Evolutionary conservation across 2,797 vertebrate genomes (phyloP).

Genomic region (Sebastes itinus): DNA sequence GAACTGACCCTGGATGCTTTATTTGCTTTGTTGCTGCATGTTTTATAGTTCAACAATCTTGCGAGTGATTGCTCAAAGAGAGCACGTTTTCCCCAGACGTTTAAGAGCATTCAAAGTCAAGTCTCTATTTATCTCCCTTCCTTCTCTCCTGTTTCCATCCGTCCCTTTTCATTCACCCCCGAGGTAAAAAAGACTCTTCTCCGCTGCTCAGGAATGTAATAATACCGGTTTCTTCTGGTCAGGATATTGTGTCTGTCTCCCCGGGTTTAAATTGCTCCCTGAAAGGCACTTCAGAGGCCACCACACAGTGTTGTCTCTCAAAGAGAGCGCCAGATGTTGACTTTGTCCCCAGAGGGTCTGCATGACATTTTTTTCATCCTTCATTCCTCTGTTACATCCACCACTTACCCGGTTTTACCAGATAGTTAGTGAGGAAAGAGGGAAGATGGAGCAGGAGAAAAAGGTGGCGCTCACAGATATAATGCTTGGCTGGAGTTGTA

Average conservation of each 20-base stretch:
- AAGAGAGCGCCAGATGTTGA: conserved; percentile 85
- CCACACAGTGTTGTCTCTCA: conserved; percentile 88
- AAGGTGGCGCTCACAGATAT: conserved; percentile 50
- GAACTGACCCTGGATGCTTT: conserved; percentile 41
- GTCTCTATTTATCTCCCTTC: conserved; percentile 54
- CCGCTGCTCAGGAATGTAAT: conserved; percentile 89
- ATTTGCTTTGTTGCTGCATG: conserved; percentile 45
- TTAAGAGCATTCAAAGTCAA: conserved; percentile 58
- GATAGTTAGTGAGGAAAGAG: conserved; percentile 30
- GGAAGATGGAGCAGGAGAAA: conserved; percentile 10
- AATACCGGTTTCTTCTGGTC: conserved; percentile 86
- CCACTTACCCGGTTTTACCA: conserved; percentile 70
- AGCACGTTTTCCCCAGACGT: conserved; percentile 43
- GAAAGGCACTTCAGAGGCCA: conserved; percentile 86
- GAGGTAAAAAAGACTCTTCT: conserved; percentile 80
- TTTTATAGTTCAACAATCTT: conserved; percentile 38
- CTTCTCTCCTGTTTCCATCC: conserved; percentile 20
- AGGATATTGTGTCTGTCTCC: conserved; percentile 92
- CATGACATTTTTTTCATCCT: conserved; percentile 50
- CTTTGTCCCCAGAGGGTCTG: conserved; percentile 82
- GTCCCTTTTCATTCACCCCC: conserved; percentile 68
- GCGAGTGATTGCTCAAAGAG: conserved; percentile 30
- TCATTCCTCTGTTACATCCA: conserved; percentile 49
- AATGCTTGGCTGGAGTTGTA: conserved; percentile 68
- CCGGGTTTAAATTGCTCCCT: conserved; percentile 86